Conservation (phyloP, 2,888 invertebrate species). For the Ophonus ardosiacus region DNA sequence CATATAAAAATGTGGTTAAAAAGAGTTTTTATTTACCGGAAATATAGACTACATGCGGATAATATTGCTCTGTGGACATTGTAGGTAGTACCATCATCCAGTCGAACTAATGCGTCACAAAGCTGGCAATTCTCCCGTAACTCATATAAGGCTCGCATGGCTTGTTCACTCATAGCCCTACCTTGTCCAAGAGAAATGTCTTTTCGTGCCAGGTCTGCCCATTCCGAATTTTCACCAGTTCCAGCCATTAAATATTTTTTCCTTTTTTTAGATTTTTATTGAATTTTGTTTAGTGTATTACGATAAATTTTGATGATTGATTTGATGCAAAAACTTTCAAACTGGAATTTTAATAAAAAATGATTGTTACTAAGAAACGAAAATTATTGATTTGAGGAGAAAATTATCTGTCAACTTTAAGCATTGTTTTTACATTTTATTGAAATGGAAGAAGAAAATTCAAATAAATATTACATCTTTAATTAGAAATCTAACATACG, state of each 20-base stretch:
- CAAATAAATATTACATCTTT: no score
- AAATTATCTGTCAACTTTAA: not conserved
- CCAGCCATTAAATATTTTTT: constrained; percentile 61
- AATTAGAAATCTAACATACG: no score
- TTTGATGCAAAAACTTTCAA: constrained; percentile 27
- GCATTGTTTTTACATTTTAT: not conserved
- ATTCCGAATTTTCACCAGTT: constrained; percentile 69
- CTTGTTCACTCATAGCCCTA: constrained; percentile 88
- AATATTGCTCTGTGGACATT: constrained; percentile 92
- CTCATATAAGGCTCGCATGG: constrained; percentile 90
- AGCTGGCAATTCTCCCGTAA: constrained; percentile 89
- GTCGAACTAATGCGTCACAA: constrained; percentile 90
- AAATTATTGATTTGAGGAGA: not conserved
- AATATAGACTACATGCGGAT: constrained; percentile 93
- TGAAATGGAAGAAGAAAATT: no score
- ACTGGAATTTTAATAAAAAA: constrained; percentile 29
- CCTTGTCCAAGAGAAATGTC: constrained; percentile 75
- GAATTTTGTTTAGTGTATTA: constrained; percentile 7
- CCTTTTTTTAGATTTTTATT: constrained; percentile 6
- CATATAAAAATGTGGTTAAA: not conserved
- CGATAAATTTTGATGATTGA: constrained; percentile 40
- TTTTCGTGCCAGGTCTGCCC: constrained; percentile 70
- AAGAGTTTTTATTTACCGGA: constrained; percentile 80
- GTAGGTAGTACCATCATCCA: constrained; percentile 89
- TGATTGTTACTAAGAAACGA: constrained; percentile 14